Conservation (phyloP, 1,140 invertebrate genomes). For the Drosophila suzukii region DNA sequence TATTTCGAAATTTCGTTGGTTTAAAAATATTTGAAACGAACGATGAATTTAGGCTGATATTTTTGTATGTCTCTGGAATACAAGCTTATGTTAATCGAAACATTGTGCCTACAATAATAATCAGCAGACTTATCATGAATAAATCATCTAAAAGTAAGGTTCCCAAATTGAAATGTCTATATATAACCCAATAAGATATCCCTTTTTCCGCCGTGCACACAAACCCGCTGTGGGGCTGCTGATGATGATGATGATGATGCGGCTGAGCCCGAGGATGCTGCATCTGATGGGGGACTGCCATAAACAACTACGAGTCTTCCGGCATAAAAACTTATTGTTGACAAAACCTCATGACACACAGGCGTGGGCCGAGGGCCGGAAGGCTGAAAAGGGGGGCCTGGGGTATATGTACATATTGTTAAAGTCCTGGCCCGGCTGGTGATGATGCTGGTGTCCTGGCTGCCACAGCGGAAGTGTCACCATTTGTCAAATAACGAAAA, state of each 20-base stretch:
- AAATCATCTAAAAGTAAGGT: neutral
- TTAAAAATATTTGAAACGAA: too few species aligned
- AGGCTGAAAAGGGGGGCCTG: neutral
- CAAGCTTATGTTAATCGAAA: neutral
- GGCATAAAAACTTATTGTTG: constrained; percentile 80
- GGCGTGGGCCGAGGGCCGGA: constrained; percentile 3
- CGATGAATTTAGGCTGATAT: too few species aligned
- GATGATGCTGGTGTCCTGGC: constrained; percentile 32
- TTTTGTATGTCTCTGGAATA: too few species aligned
- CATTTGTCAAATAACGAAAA: constrained; percentile 84
- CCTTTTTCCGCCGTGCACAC: constrained; percentile 21
- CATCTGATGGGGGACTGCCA: constrained; percentile 52
- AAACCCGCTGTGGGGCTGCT: neutral
- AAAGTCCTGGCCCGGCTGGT: constrained; percentile 48
- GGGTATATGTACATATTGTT: constrained; percentile 66
- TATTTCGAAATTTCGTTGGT: too few species aligned
- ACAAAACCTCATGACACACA: constrained; percentile 77
- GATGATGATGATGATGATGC: constrained; percentile 41
- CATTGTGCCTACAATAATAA: neutral
- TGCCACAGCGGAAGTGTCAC: constrained; percentile 83
- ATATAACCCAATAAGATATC: neutral
- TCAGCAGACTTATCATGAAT: neutral
- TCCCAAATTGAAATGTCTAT: constrained; percentile 1
- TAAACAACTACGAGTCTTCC: constrained; percentile 76
- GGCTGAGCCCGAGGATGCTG: constrained; percentile 34